Percentiles rank a stretch among this genome's conserved stretches.
These are phyloP conservation scores for Chloromyia formosa DNA, from an alignment of 2,888 invertebrate species.

Conservation along the genomic window DNA sequence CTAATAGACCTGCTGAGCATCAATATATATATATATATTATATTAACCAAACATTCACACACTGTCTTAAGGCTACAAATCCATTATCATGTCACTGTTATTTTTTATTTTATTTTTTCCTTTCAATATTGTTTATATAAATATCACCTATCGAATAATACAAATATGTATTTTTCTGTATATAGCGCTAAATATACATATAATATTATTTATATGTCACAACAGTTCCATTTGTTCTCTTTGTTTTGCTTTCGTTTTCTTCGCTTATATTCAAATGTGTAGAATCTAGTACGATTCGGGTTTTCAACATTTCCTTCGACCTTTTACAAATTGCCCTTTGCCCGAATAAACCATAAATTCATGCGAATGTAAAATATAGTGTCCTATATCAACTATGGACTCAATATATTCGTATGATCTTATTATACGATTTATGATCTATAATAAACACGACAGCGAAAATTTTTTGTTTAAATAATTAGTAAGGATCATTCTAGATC, in stretches of 20 bases:
- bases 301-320: neutral
- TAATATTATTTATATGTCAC: conserved; percentile 33
- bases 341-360: neutral
- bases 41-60: conserved; percentile 18
- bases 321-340: conserved; percentile 1
- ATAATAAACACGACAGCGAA: no score
- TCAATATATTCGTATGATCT: no score
- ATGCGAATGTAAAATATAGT: neutral
- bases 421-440: no score
- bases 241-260: neutral
- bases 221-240: conserved; percentile 28
- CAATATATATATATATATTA: neutral
- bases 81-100: conserved; percentile 2
- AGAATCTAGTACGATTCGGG: neutral
- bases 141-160: conserved; percentile 41
- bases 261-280: neutral
- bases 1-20: conserved; percentile 29
- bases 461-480: no score
- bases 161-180: conserved; percentile 31
- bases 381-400: no score
- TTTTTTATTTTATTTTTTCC: neutral
- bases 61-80: conserved; percentile 27
- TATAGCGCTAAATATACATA: conserved; percentile 23
- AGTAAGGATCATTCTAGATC: no score
- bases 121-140: conserved; percentile 29